A percentile compares a stretch with the other conserved stretches of the same genome.
Evolutionary conservation across 2,888 invertebrate species (phyloP).

Genomic region (Drosophila neotestacea): DNA sequence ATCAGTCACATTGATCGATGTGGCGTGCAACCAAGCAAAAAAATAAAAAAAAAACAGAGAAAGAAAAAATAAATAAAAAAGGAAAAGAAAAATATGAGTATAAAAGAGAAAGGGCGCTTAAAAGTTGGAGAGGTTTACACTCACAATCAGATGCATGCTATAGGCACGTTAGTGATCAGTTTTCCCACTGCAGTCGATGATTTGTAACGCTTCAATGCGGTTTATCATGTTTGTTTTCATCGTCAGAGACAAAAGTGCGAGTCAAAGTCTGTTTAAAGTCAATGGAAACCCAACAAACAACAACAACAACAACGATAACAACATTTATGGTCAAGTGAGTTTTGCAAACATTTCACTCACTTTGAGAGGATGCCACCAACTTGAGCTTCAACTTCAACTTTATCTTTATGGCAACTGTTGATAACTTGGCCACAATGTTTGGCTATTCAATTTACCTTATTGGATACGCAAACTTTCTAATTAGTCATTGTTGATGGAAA

Average conservation of each 20-base stretch:
- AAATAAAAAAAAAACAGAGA: constrained; percentile 14
- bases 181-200: constrained; percentile 58
- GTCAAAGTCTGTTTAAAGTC: constrained; percentile 26
- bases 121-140: constrained; percentile 26
- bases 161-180: constrained; percentile 54
- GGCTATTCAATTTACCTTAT: constrained; percentile 65
- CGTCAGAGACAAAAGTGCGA: constrained; percentile 42
- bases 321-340: constrained; percentile 74
- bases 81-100: constrained; percentile 30
- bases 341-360: constrained; percentile 72
- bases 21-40: constrained; percentile 62
- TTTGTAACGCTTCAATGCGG: constrained; percentile 71
- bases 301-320: neutral
- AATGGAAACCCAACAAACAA: neutral
- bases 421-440: constrained; percentile 43
- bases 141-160: constrained; percentile 21
- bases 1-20: constrained; percentile 75
- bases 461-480: constrained; percentile 68
- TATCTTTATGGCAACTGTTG: constrained; percentile 26
- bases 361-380: constrained; percentile 29
- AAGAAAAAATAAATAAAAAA: constrained; percentile 23
- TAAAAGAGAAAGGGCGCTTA: constrained; percentile 74
- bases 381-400: constrained; percentile 11
- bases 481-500: constrained; percentile 51
- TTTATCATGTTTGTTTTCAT: constrained; percentile 45